phyloP scores from a whole-genome alignment of 2,888 invertebrate species.

The Alitta virens region DNA sequence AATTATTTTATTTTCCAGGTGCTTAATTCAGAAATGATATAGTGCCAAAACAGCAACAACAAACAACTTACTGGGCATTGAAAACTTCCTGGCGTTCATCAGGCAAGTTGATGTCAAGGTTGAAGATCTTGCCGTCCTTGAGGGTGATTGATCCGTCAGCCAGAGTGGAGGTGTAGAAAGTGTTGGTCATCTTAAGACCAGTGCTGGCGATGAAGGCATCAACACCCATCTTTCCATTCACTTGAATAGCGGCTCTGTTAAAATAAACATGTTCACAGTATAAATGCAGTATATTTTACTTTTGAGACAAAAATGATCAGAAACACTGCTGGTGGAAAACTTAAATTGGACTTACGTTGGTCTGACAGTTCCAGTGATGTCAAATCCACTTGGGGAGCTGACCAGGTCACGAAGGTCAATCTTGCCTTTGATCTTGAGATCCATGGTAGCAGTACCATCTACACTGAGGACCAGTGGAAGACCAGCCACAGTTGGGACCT shows the following conservation, averaged over 20 bases:
- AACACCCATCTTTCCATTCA: conserved; percentile 81
- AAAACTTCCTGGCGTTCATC: conserved; percentile 83
- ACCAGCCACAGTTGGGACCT: conserved; percentile 80
- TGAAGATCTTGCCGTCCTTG: conserved; percentile 68
- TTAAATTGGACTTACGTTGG: conserved; percentile 74
- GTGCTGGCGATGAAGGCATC: conserved; percentile 75
- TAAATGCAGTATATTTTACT: background rate
- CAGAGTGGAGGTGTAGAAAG: conserved; percentile 80
- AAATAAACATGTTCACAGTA: background rate
- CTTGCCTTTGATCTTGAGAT: conserved; percentile 77
- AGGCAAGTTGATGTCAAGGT: conserved; percentile 77
- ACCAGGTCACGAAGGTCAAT: conserved; percentile 69
- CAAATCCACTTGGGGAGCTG: conserved; percentile 62
- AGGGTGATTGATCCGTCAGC: conserved; percentile 73
- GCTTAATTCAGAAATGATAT: background rate
- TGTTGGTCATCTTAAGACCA: conserved; percentile 80
- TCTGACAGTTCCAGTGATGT: conserved; percentile 77
- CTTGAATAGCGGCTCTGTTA: conserved; percentile 75
- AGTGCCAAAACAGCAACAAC: background rate
- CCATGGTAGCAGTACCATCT: conserved; percentile 82
- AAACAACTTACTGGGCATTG: conserved; percentile 62
- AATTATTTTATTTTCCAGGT: background rate
- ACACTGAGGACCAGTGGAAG: conserved; percentile 80
- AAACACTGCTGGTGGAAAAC: background rate
- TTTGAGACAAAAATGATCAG: background rate